Evolutionary conservation across 2,888 invertebrate species (phyloP).

Genomic region (Melanargia galathea): DNA sequence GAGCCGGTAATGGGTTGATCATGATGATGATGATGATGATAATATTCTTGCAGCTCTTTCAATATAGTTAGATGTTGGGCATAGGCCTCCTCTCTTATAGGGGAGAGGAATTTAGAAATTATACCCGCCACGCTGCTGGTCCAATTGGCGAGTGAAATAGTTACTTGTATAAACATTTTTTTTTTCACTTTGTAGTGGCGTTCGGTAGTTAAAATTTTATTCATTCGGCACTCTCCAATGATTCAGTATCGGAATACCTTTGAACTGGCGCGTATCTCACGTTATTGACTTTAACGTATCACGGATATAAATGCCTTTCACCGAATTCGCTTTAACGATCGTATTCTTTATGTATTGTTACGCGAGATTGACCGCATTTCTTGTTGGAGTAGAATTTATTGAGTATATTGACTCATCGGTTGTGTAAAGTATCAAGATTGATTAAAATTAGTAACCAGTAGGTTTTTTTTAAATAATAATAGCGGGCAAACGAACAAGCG

Average conservation of each 20-base stretch:
- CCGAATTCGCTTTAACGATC: slow-evolving; percentile 27
- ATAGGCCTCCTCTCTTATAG: too few species aligned
- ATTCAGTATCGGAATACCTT: slow-evolving; percentile 20
- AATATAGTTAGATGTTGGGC: too few species aligned
- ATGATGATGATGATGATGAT: too few species aligned
- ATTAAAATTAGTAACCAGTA: too few species aligned
- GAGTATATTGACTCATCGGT: slow-evolving; percentile 8
- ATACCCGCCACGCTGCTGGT: too few species aligned
- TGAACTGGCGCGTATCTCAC: slow-evolving; percentile 26
- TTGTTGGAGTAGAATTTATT: slow-evolving; percentile 2
- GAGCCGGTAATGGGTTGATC: too few species aligned
- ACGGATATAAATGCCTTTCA: slow-evolving; percentile 29
- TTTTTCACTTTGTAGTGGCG: background rate
- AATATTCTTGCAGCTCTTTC: too few species aligned
- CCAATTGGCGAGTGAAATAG: too few species aligned
- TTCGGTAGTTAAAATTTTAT: slow-evolving; percentile 4
- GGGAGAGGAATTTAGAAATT: too few species aligned
- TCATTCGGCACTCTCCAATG: slow-evolving; percentile 2
- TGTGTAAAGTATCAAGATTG: background rate
- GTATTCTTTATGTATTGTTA: slow-evolving; percentile 14
- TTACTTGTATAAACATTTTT: too few species aligned
- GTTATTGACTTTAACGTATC: slow-evolving; percentile 24
- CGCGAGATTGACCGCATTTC: slow-evolving; percentile 11
- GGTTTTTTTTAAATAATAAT: too few species aligned
- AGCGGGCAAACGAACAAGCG: too few species aligned